Evolutionary conservation across 2,113 vertebrate genomes (phyloP), one percentile per base, ranked within the genome.

Genomic region (Calidris pugnax): DNA sequence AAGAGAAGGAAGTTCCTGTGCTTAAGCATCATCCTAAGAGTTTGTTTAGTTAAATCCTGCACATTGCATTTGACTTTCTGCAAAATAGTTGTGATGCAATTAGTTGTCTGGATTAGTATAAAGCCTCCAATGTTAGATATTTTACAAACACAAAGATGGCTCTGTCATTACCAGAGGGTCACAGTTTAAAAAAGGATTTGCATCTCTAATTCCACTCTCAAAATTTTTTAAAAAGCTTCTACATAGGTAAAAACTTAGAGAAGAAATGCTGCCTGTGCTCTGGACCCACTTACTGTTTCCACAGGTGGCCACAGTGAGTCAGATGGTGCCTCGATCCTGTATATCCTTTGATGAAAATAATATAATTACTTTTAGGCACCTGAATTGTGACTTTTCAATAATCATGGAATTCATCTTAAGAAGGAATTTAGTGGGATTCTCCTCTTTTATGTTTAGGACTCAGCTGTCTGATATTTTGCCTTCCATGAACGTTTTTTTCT

Each of bases 231-330:
- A 32, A 47, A 59, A 32, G 10, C 24, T 74, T 62, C 30, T 84
- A 7, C 14, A 3, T 2, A 32, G 37, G 55, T 66, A 23, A 41
- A 22, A 13, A 8, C 16, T 6, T 23, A 1, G 15, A 15, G 63
- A n/a, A 17, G 57, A 7, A 35, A 12, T 4, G 21, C 7, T 76
- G 50, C 22, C 41, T 3, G 0, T 6, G 35, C 64, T 79, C 33
- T 9, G 1, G 6, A 5, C 14, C 4, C 33, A 30, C 1, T 1
- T 3, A 1, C 7, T 10, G 28, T 1, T 6, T 30, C 17, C 16
- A 28, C 32, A 23, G 50, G 19, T 13, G 71, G 13, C 6, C 2
- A 0, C 15, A 26, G 39, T 0, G 21, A 16, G 30, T 22, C 14
- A 35, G 22, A 1, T 9, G 30, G 13, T 9, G 3, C 73, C 22